These are phyloP conservation scores for Microplitis mediator DNA, from an alignment of 1,140 invertebrate species.

Conservation along the genomic window DNA sequence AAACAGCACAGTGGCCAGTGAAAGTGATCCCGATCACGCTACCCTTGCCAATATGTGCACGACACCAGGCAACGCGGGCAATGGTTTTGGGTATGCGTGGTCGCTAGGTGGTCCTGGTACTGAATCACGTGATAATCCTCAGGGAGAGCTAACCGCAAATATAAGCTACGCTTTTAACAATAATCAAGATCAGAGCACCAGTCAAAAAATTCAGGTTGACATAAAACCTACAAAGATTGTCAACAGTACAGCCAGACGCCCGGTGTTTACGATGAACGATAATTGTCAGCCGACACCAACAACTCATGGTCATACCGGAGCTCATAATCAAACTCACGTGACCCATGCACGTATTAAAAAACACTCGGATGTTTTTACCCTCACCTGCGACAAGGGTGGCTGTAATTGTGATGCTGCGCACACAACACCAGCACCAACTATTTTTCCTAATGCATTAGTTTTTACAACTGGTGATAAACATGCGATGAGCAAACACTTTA, in stretches of 20 bases:
- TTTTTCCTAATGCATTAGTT: constrained; percentile 57
- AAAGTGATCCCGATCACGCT: constrained; percentile 41
- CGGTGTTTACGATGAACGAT: constrained; percentile 59
- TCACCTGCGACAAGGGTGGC: constrained; percentile 57
- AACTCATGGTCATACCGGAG: constrained; percentile 46
- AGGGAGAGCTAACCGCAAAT: constrained; percentile 54
- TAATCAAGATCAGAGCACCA: constrained; percentile 59
- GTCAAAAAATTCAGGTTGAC: constrained; percentile 60
- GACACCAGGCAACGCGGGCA: constrained; percentile 57
- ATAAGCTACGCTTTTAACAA: constrained; percentile 60
- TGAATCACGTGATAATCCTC: constrained; percentile 52
- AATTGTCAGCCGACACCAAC: constrained; percentile 57
- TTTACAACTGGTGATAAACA: constrained; percentile 59
- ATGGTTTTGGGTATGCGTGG: constrained; percentile 60
- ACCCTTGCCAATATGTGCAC: constrained; percentile 60
- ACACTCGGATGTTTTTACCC: constrained; percentile 56
- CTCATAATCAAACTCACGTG: constrained; percentile 58
- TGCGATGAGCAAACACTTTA: constrained; percentile 62
- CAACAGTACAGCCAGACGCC: constrained; percentile 49
- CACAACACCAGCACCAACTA: constrained; percentile 49
- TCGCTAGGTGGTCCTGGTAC: constrained; percentile 56
- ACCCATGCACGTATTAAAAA: constrained; percentile 56
- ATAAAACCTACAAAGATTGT: constrained; percentile 53
- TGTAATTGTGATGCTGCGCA: constrained; percentile 58
- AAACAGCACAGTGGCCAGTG: constrained; percentile 26